phyloP scores from a whole-genome alignment of 2,797 vertebrate species.

The Geotrypetes seraphini region DNA sequence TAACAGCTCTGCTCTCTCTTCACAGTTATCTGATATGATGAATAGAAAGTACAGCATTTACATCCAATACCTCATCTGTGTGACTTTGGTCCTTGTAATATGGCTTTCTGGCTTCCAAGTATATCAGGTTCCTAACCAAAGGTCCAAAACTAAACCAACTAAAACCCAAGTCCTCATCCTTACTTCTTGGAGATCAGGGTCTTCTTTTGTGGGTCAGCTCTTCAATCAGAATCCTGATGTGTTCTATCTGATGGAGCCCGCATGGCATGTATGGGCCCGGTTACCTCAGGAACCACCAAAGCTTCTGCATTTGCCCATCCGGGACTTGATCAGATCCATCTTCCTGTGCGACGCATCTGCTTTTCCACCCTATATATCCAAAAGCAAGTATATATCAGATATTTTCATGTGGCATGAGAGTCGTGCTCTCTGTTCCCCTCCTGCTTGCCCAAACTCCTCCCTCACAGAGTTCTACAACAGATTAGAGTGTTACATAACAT shows the following conservation, averaged over 20 bases:
- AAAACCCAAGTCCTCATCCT: slow-evolving; percentile 72
- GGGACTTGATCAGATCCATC: slow-evolving; percentile 67
- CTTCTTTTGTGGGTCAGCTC: slow-evolving; percentile 85
- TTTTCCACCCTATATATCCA: slow-evolving; percentile 75
- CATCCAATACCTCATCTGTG: no score
- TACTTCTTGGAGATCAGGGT: slow-evolving; percentile 90
- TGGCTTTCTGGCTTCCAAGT: no score
- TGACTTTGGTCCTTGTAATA: no score
- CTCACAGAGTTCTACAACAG: slow-evolving; percentile 53
- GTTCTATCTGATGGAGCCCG: slow-evolving; percentile 92
- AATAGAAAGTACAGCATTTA: no score
- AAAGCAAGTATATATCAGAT: slow-evolving; percentile 50
- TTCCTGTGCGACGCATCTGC: slow-evolving; percentile 84
- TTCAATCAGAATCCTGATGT: slow-evolving; percentile 87
- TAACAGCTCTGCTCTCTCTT: no score
- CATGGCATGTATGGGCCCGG: slow-evolving; percentile 78
- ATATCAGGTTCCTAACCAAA: no score
- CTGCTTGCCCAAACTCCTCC: slow-evolving; percentile 59
- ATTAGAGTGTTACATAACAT: slow-evolving; percentile 45
- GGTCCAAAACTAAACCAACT: no score
- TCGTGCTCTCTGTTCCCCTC: slow-evolving; percentile 80
- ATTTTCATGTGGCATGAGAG: slow-evolving; percentile 84
- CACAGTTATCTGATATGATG: no score
- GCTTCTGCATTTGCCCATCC: slow-evolving; percentile 69
- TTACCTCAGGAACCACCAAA: slow-evolving; percentile 43